A percentile compares a stretch with the other conserved stretches of the same genome.
Conservation (phyloP, 2,797 vertebrate species). For the Schizopygopsis pylzovi region DNA sequence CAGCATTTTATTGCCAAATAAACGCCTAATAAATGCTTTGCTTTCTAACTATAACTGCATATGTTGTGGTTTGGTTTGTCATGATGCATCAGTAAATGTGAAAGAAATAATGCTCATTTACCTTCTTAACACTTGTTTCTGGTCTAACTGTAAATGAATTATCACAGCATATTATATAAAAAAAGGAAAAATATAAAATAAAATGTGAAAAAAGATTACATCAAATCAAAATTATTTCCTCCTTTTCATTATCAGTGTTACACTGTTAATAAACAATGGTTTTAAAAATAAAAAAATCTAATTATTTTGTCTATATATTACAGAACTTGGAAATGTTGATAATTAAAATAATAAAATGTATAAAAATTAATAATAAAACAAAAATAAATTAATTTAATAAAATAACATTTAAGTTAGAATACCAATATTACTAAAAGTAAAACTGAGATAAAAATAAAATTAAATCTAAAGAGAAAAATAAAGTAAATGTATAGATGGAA, state of each 20-base stretch:
- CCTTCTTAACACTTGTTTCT: background rate
- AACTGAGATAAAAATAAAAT: background rate
- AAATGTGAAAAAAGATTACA: background rate
- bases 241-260: background rate
- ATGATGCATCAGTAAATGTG: background rate
- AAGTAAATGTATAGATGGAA: background rate
- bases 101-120: background rate
- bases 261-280: background rate
- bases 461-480: background rate
- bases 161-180: background rate
- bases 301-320: background rate
- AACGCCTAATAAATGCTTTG: background rate
- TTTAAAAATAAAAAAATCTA: background rate
- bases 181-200: background rate
- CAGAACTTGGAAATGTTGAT: background rate
- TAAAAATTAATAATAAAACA: too few relatives aligned
- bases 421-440: background rate
- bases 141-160: background rate
- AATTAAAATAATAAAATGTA: background rate
- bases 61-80: background rate
- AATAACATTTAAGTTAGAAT: background rate
- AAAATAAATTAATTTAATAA: background rate
- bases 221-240: background rate
- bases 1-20: background rate
- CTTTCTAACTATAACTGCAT: background rate